phyloP scores from a whole-genome alignment of 1,140 invertebrate species.

The Drosophila nasuta region DNA sequence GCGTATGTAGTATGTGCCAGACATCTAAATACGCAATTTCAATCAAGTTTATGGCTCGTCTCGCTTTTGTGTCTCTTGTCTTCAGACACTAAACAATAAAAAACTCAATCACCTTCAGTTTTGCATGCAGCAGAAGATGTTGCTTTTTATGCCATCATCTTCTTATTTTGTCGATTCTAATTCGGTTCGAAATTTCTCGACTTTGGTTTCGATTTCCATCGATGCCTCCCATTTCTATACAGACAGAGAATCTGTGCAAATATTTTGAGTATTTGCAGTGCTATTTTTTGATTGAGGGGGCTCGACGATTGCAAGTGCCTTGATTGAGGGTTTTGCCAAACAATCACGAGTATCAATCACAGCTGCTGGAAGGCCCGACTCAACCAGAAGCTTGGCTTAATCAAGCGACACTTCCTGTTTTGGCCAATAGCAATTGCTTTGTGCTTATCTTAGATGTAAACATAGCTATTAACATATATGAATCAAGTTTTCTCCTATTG shows the following conservation, averaged over 20 bases:
- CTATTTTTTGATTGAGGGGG: conserved; percentile 25
- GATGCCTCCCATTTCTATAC: conserved; percentile 12
- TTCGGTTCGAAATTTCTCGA: conserved; percentile 57
- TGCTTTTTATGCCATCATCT: neutral
- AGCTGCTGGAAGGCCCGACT: conserved; percentile 12
- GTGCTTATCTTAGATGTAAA: neutral
- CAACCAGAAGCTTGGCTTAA: neutral
- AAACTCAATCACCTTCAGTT: conserved; percentile 65
- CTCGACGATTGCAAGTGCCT: conserved; percentile 7
- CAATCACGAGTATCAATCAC: neutral
- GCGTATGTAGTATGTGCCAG: neutral
- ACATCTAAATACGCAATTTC: conserved; percentile 40
- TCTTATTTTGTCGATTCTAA: conserved; percentile 12
- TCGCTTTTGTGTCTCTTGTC: conserved; percentile 10
- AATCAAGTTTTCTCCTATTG: neutral
- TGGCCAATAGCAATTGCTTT: neutral
- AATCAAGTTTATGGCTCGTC: conserved; percentile 37
- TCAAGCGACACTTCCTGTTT: conserved; percentile 20
- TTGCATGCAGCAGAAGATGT: conserved; percentile 40
- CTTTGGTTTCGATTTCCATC: neutral
- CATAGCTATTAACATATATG: neutral
- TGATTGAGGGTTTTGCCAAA: conserved; percentile 27
- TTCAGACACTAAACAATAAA: conserved; percentile 38
- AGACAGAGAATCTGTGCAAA: conserved; percentile 18
- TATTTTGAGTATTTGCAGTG: conserved; percentile 30